Evolutionary conservation across 2,113 vertebrate species (phyloP), one percentile per base, ranked within the genome.

Genomic region (Protobothrops mucrosquamatus): DNA sequence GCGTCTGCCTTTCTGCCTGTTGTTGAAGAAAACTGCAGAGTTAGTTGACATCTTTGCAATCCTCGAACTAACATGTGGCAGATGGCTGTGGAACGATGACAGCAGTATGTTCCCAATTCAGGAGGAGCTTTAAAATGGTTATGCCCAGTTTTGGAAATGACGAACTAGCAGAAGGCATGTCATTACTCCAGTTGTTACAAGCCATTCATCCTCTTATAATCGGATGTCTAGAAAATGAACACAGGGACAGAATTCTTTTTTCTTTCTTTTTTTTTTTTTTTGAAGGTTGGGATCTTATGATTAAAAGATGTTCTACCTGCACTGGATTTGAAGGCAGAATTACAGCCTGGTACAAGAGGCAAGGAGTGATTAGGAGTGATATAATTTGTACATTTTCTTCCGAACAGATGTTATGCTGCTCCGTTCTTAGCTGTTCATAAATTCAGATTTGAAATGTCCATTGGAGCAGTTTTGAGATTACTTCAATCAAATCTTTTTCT

Each of bases 21-120:
- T 91, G 95, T 95, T 90, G 92, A 93, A 97, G 94, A 90, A 12
- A 89, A 91, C 92, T 92, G 88, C 95, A 97, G 96, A 96, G 96
- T 98, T 96, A 96, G 96, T 94, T 95, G 97, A 93, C 88, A 9
- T 0, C 59, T 91, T 4, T 0, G 85, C 98, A 97, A 98, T 98
- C 97, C 97, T 55, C n/a, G 57, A 92, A 88, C 92, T 97, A 97
- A 96, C 96, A 96, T 97, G 97, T 97, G 97, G 94, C 94, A 94
- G 95, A 96, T 96, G 97, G 95, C 93, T 96, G 93, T 94, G 97
- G 93, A 97, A 92, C 97, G 96, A 97, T 96, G 96, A 96, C 92
- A 95, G 95, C 98, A 98, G 97, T 98, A 97, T 98, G 98, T 96
- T 98, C 64, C 96, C 96, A 97, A 97, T 98, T 98, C 96, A 91